A percentile compares a stretch with the other conserved stretches of the same genome.
Conservation (phyloP, 2,113 vertebrate genomes). For the Nyctereutes procyonoides region DNA sequence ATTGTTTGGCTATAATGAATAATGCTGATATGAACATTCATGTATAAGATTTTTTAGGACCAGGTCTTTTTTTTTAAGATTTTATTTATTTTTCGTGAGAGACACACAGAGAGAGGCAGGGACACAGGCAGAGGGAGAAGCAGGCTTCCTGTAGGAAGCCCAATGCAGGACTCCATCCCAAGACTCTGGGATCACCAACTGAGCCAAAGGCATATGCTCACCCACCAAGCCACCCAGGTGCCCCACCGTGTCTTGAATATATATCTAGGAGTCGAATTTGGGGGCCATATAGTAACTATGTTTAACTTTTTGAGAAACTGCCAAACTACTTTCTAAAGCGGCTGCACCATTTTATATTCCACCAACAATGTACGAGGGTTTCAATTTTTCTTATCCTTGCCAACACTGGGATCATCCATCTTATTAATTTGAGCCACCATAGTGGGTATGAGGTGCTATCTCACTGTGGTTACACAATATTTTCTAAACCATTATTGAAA, state of each 20-base stretch:
- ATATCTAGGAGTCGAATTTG: not conserved
- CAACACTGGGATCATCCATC: not conserved
- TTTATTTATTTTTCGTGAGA: no score
- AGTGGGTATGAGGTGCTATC: not conserved
- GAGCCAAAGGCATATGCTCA: no score
- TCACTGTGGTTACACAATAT: not conserved
- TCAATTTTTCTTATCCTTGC: not conserved
- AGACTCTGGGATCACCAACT: no score
- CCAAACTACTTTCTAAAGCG: not conserved
- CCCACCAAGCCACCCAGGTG: no score
- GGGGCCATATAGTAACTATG: not conserved
- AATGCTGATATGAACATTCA: not conserved
- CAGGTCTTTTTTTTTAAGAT: no score
- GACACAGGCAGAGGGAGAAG: no score
- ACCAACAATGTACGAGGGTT: fast-evolving
- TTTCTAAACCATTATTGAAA: not conserved
- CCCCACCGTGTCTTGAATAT: not conserved
- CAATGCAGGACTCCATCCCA: no score
- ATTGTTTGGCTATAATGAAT: not conserved
- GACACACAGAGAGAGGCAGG: no score
- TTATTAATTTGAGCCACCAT: not conserved
- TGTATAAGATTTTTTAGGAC: not conserved
- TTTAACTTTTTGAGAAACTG: not conserved
- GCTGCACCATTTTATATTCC: not conserved
- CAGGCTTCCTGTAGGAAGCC: no score